Conservation (phyloP, 2,113 vertebrate species). For the Aldabrachelys gigantea region DNA sequence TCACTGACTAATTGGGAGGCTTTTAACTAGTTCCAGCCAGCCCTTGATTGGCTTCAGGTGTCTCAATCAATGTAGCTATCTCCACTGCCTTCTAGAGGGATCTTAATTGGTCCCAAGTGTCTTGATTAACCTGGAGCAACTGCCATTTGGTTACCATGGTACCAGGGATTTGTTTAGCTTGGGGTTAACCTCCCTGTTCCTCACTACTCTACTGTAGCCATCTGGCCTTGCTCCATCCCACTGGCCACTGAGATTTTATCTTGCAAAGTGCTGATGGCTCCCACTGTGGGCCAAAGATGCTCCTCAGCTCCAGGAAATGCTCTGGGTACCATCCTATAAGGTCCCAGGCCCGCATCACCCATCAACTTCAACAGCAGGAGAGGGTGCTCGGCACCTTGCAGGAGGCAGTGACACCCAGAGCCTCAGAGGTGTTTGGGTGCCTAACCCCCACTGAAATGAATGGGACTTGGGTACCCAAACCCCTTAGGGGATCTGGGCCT, state of each 20-base stretch:
- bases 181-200: too few species aligned
- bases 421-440: neutral
- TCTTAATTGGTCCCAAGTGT: too few species aligned
- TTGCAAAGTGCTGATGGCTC: neutral
- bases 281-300: neutral
- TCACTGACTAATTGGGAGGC: too few species aligned
- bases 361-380: neutral
- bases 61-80: too few species aligned
- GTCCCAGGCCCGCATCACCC: neutral
- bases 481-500: neutral
- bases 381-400: neutral
- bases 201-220: too few species aligned
- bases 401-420: neutral
- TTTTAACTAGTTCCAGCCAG: too few species aligned
- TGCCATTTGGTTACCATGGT: too few species aligned
- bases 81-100: too few species aligned
- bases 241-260: neutral
- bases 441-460: neutral
- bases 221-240: too few species aligned
- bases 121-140: too few species aligned
- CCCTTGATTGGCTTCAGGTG: too few species aligned
- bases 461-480: neutral
- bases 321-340: neutral
- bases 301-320: neutral
- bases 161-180: too few species aligned